phyloP scores from a whole-genome alignment of 1,140 invertebrate genomes.

The Brachystomella parvula region DNA sequence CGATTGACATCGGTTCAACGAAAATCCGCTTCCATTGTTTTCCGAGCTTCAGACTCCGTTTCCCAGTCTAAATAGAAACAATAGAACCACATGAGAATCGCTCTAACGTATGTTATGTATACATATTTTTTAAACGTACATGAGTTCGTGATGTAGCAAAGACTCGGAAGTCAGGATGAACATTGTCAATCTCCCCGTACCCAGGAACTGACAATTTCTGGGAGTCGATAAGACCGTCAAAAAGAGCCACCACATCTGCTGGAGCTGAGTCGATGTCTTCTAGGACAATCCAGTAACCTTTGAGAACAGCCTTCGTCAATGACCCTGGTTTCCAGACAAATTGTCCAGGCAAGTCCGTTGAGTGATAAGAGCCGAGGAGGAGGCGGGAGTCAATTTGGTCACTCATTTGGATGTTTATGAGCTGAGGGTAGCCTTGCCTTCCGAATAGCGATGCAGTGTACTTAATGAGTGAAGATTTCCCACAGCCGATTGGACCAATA shows the following conservation, averaged over 20 bases:
- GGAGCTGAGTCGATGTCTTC: constrained; percentile 94
- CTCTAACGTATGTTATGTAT: no score
- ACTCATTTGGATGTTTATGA: constrained; percentile 81
- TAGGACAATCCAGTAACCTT: constrained; percentile 72
- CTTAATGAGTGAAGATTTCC: constrained; percentile 87
- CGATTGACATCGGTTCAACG: constrained; percentile 64
- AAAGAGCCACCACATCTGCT: constrained; percentile 79
- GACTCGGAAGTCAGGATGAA: constrained; percentile 77
- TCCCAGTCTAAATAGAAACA: constrained; percentile 9
- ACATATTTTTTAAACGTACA: background rate
- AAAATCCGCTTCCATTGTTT: constrained; percentile 75
- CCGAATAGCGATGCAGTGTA: constrained; percentile 61
- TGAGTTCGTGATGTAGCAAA: constrained; percentile 60
- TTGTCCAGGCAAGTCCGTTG: constrained; percentile 92
- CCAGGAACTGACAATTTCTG: constrained; percentile 74
- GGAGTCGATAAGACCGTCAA: constrained; percentile 77
- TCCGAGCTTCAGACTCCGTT: constrained; percentile 29
- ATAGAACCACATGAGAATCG: background rate
- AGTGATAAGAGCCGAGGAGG: constrained; percentile 86
- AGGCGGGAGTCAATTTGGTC: constrained; percentile 97
- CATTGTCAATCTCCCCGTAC: constrained; percentile 68
- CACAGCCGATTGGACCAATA: constrained; percentile 84
- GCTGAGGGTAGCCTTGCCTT: constrained; percentile 41
- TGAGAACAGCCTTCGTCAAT: constrained; percentile 59
- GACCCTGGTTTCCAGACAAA: constrained; percentile 94